Evolutionary conservation across 2,888 invertebrate species (phyloP).

Genomic region (Rapana venosa): DNA sequence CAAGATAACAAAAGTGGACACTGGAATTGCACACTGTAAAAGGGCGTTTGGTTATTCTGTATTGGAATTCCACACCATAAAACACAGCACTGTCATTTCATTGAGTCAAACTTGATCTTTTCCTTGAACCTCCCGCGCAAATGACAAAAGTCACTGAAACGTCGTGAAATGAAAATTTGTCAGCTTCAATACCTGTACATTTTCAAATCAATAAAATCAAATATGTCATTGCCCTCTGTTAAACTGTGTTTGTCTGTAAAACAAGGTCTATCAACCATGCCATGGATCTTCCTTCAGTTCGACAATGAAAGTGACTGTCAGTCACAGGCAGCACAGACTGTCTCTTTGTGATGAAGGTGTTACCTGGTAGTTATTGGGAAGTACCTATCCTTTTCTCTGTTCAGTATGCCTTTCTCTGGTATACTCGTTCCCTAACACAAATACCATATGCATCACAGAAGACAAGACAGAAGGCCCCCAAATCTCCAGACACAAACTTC

Average conservation of each 20-base stretch:
- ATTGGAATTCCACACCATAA: neutral
- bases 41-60: neutral
- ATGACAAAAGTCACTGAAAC: neutral
- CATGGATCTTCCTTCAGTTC: no score
- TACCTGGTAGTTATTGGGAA: no score
- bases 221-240: neutral
- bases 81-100: neutral
- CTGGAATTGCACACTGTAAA: neutral
- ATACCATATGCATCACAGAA: no score
- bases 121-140: neutral
- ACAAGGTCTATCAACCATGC: no score
- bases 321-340: no score
- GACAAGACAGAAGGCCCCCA: no score
- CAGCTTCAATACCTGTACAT: neutral
- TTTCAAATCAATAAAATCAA: neutral
- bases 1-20: neutral
- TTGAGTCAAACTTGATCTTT: neutral
- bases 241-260: neutral
- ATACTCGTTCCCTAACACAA: no score
- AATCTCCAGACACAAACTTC: no score
- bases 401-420: no score
- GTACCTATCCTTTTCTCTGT: no score
- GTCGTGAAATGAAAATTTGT: neutral
- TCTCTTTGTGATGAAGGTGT: no score
- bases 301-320: no score